A percentile compares a stretch with the other conserved stretches of the same genome.
Conservation (phyloP, 2,797 vertebrate genomes). For the Fratercula arctica region DNA sequence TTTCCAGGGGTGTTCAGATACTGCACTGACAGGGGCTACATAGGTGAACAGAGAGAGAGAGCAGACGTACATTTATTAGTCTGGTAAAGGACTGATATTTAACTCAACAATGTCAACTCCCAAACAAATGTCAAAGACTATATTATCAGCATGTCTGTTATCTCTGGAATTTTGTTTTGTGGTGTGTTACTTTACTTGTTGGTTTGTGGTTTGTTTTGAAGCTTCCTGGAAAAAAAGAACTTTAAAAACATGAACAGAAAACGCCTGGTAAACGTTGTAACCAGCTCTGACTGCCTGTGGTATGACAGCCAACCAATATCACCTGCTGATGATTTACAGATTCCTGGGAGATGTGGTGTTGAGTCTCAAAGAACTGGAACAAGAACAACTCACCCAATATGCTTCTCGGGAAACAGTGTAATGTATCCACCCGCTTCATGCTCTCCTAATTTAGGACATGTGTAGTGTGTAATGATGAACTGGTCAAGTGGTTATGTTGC, state of each 20-base stretch:
- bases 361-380: slow-evolving; percentile 36
- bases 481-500: slow-evolving; percentile 2
- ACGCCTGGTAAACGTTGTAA: not conserved
- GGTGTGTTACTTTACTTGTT: slow-evolving; percentile 6
- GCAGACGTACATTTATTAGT: not conserved
- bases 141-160: slow-evolving; percentile 43
- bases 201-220: slow-evolving; percentile 30
- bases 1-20: not conserved
- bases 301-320: slow-evolving; percentile 33
- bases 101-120: slow-evolving; percentile 2
- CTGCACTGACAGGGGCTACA: not conserved
- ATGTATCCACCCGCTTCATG: not conserved
- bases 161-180: slow-evolving; percentile 53
- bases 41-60: not conserved
- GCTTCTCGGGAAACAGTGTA: not conserved
- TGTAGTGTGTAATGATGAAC: not conserved
- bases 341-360: slow-evolving; percentile 27
- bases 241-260: slow-evolving; percentile 13
- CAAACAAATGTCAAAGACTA: slow-evolving; percentile 23
- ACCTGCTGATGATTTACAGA: slow-evolving; percentile 61
- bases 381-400: not conserved
- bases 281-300: not conserved
- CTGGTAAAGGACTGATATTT: slow-evolving; percentile 30
- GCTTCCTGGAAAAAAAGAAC: slow-evolving; percentile 15
- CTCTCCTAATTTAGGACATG: slow-evolving; percentile 20